A percentile compares a stretch with the other conserved stretches of the same genome.
These are phyloP conservation scores for Teleogryllus occipitalis DNA, from an alignment of 1,140 invertebrate species.

Conservation along the genomic window DNA sequence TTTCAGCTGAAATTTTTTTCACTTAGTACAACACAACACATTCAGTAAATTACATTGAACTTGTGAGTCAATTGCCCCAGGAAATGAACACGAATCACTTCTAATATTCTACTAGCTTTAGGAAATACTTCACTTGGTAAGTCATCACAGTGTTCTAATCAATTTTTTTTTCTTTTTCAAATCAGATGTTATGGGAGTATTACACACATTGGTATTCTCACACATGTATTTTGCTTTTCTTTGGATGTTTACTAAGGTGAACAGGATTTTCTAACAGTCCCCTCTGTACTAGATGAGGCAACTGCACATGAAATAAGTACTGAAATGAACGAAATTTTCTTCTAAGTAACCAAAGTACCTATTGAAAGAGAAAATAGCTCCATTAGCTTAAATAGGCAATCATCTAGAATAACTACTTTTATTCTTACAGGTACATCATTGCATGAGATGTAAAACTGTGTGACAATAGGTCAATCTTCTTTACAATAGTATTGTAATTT, in stretches of 20 bases:
- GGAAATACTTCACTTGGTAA: background rate
- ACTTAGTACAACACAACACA: slow-evolving; percentile 2
- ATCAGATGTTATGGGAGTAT: background rate
- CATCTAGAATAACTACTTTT: background rate
- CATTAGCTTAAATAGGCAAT: background rate
- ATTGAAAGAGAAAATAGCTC: background rate
- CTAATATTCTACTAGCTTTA: background rate
- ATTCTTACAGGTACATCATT: background rate
- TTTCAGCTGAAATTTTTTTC: background rate
- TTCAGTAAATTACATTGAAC: background rate
- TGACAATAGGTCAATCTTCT: background rate
- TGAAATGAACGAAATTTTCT: background rate
- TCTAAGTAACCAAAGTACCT: background rate
- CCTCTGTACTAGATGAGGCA: background rate
- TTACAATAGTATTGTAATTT: background rate
- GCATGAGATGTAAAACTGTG: background rate
- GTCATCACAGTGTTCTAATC: background rate
- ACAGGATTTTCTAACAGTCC: background rate
- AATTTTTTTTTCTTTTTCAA: background rate
- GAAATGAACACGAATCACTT: background rate
- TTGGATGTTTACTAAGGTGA: background rate
- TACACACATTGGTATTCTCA: background rate
- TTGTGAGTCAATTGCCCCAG: background rate
- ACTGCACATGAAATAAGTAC: background rate
- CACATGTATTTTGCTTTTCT: background rate